Conservation (phyloP, 1,140 invertebrate genomes). For the Steinernema feltiae region DNA sequence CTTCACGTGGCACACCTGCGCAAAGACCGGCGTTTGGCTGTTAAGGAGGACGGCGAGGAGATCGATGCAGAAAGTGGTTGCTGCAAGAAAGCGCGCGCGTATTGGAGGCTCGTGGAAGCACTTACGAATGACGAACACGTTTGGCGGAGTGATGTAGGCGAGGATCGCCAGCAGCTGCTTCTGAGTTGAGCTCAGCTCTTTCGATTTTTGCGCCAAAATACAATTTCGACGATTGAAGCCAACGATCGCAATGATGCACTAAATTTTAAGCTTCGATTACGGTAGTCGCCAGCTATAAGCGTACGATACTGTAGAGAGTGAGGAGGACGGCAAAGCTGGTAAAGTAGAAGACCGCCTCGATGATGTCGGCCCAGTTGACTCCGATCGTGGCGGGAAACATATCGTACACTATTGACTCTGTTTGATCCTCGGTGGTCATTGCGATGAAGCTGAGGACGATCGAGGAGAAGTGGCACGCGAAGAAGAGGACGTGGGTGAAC, state of each 20-base stretch:
- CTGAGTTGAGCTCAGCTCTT: neutral
- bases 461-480: neutral
- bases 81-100: neutral
- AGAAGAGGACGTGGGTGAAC: neutral
- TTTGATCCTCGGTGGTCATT: neutral
- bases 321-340: neutral
- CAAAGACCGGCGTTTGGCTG: neutral
- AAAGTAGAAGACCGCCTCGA: neutral
- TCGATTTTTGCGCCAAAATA: neutral
- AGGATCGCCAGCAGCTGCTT: neutral
- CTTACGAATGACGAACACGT: neutral
- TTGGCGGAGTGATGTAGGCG: constrained; percentile 3
- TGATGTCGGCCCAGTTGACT: neutral
- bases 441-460: neutral
- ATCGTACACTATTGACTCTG: neutral
- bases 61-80: neutral
- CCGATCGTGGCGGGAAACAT: neutral
- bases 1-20: neutral
- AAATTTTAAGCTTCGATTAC: neutral
- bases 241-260: neutral
- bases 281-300: no score
- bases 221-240: neutral
- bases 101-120: no score
- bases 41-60: neutral
- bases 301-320: neutral